Percentiles rank a stretch among this genome's conserved stretches.
phyloP scores from a whole-genome alignment of 2,888 invertebrate genomes.

The Drosophila vallismaia region DNA sequence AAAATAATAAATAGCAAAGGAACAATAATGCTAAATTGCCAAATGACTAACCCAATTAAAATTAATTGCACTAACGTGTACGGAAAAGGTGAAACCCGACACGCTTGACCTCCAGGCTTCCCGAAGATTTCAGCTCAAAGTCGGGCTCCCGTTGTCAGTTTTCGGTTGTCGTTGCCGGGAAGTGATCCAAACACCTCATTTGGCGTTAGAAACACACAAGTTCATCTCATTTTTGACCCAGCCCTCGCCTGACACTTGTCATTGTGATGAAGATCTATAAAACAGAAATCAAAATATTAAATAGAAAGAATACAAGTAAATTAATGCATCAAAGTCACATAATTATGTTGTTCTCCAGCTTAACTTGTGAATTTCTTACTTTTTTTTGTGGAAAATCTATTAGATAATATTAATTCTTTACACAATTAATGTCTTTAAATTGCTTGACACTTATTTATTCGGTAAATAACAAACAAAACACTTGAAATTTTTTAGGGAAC shows the following conservation, averaged over 20 bases:
- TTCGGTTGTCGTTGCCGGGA: background rate
- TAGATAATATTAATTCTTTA: background rate
- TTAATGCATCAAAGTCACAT: background rate
- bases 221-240: background rate
- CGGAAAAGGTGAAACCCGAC: background rate
- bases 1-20: conserved; percentile 4
- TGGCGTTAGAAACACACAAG: background rate
- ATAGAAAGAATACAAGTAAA: background rate
- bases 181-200: conserved; percentile 7
- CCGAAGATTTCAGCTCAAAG: background rate
- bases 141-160: background rate
- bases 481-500: conserved; percentile 6
- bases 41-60: conserved; percentile 51
- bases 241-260: background rate
- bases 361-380: background rate
- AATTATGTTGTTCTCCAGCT: no score
- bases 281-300: background rate
- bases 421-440: background rate
- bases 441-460: background rate
- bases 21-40: conserved; percentile 14
- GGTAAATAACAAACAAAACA: background rate
- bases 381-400: background rate
- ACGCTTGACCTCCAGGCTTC: conserved; percentile 7
- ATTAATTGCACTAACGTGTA: conserved; percentile 45
- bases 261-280: background rate